phyloP scores from a whole-genome alignment of 2,797 vertebrate species.

The Harpagifer antarcticus region DNA sequence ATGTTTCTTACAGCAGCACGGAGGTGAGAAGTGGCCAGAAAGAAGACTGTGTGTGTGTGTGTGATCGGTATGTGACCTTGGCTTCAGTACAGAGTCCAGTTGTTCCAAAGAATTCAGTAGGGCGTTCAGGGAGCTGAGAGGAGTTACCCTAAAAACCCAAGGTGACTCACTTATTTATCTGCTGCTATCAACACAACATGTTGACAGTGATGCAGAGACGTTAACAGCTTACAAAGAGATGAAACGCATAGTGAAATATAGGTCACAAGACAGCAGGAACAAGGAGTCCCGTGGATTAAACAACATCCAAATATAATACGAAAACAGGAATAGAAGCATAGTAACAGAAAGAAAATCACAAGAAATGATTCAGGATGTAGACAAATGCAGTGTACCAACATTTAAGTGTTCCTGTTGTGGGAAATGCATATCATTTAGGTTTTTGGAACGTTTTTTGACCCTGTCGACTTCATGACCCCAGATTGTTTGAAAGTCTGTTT shows the following conservation, averaged over 20 bases:
- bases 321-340: neutral
- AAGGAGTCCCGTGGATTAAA: neutral
- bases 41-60: conserved; percentile 37
- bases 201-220: neutral
- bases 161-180: conserved; percentile 73
- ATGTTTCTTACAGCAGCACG: conserved; percentile 39
- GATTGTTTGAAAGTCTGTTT: neutral
- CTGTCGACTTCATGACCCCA: neutral
- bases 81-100: conserved; percentile 59
- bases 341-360: neutral
- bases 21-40: conserved; percentile 45
- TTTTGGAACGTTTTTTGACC: neutral
- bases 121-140: conserved; percentile 49
- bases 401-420: neutral
- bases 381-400: neutral
- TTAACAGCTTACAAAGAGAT: conserved; percentile 6
- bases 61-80: conserved; percentile 74
- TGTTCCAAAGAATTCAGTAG: conserved; percentile 67
- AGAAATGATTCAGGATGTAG: neutral
- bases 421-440: neutral
- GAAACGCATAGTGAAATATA: conserved; percentile 2
- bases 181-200: conserved; percentile 13
- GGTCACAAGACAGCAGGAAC: neutral
- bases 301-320: neutral
- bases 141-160: conserved; percentile 59